Evolutionary conservation across 2,113 vertebrate species (phyloP), one percentile per base, ranked within the genome.

Genomic region (Aptenodytes forsteri): DNA sequence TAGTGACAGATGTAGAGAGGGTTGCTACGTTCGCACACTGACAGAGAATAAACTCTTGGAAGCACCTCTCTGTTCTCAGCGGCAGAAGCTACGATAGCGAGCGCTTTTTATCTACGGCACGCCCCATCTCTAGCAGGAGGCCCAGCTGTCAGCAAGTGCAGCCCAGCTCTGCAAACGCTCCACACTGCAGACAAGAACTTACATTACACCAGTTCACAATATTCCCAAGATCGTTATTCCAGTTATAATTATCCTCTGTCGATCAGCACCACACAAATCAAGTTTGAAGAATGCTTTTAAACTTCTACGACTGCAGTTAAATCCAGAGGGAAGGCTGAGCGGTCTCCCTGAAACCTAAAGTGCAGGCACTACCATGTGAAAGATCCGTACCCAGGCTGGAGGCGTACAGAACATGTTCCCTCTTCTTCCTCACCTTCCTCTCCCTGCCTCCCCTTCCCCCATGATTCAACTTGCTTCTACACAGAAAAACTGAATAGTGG

Each of bases 171-270:
- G 0, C 73, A 25, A 47, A 71, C 6, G 3, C 40, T 19, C 46
- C 44, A 61, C 32, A 3, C 2, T 1, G 55, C 55, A 46, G 21
- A 36, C 52, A 5, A 19, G 19, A 17, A 10, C 15, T 3, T 3
- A 4, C 0, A 0, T 54, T 40, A 20, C 5, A 29, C 9, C 47
- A 7, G 20, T 17, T 30, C 29, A 9, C 11, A 46, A 38, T 13
- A 32, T 20, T 47, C 75, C 64, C 38, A 25, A 49, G 26, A 49
- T 40, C 3, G 0, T 73, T 49, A n/a, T 44, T 73, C 65, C 71
- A 44, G 18, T 47, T 49, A 11, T 12, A 72, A 64, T 9, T 69
- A 38, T 14, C 34, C 22, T 61, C 47, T 36, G 55, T 58, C 47
- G 55, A 13, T 50, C 69, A 42, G 40, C 64, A 56, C 32, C 36